phyloP scores from a whole-genome alignment of 2,888 invertebrate genomes.

The Caenorhabditis becei region DNA sequence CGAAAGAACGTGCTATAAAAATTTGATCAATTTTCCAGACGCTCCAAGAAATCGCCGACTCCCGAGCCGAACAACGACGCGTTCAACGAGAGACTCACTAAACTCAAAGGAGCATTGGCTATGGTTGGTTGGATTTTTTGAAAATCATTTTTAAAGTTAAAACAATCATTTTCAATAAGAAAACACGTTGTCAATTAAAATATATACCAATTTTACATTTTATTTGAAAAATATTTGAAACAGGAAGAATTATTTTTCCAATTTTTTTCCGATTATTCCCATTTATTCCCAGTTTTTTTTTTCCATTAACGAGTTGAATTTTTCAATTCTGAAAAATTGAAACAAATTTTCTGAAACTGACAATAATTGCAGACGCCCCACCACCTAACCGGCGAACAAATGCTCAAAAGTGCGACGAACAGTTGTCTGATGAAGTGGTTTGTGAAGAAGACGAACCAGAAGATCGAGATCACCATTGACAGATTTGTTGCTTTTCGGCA shows the following conservation, averaged over 20 bases:
- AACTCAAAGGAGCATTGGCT: constrained; percentile 29
- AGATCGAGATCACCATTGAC: constrained; percentile 53
- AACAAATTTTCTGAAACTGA: background rate
- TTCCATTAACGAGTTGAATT: no score
- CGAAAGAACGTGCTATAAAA: no score
- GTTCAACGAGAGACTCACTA: constrained; percentile 34
- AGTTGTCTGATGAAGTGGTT: constrained; percentile 40
- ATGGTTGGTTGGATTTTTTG: no score
- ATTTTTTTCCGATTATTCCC: no score
- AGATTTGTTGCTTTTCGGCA: constrained; percentile 51
- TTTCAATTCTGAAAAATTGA: background rate
- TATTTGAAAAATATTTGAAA: no score
- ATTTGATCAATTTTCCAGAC: no score
- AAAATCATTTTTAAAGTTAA: background rate
- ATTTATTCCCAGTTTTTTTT: no score
- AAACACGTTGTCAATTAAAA: no score
- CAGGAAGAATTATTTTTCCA: no score
- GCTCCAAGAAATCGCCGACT: constrained; percentile 1
- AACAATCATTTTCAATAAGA: no score
- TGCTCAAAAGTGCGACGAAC: constrained; percentile 51
- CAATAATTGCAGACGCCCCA: constrained; percentile 40
- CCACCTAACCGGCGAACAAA: constrained; percentile 55
- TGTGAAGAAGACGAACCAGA: constrained; percentile 39
- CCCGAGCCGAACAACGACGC: constrained; percentile 2
- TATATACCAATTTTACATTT: no score